Conservation (phyloP, 2,797 vertebrate genomes). For the Acrossocheilus fasciatus region DNA sequence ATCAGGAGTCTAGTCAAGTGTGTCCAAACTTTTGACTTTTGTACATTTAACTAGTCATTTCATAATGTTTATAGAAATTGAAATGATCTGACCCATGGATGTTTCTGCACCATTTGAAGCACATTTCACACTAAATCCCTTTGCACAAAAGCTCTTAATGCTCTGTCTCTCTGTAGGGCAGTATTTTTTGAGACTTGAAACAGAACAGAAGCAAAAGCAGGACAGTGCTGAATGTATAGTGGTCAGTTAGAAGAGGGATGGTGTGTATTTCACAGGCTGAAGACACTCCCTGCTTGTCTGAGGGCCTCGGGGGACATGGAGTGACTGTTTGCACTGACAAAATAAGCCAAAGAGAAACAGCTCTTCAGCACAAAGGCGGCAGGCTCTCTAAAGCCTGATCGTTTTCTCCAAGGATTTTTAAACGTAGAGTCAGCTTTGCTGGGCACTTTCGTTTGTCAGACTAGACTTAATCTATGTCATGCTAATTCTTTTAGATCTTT, state of each 20-base stretch:
- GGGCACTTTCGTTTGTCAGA: constrained; percentile 18
- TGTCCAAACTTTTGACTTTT: background rate
- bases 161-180: background rate
- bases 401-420: constrained; percentile 5
- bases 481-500: constrained; percentile 15
- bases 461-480: background rate
- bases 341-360: constrained; percentile 38
- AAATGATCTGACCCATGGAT: background rate
- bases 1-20: background rate
- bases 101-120: background rate
- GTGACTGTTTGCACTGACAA: constrained; percentile 41
- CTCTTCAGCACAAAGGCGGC: constrained; percentile 7
- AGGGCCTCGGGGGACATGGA: background rate
- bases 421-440: constrained; percentile 17
- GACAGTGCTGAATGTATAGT: background rate
- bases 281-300: constrained; percentile 5
- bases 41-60: background rate
- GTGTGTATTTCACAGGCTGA: constrained; percentile 15
- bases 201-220: background rate
- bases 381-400: constrained; percentile 7
- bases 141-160: background rate
- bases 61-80: constrained; percentile 6
- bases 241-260: constrained; percentile 5
- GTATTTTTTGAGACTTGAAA: background rate
- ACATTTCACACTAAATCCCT: background rate